Percentiles rank a stretch among this genome's conserved stretches.
These are phyloP conservation scores for Liolophura sinensis DNA, from an alignment of 1,140 invertebrate species.

Conservation along the genomic window DNA sequence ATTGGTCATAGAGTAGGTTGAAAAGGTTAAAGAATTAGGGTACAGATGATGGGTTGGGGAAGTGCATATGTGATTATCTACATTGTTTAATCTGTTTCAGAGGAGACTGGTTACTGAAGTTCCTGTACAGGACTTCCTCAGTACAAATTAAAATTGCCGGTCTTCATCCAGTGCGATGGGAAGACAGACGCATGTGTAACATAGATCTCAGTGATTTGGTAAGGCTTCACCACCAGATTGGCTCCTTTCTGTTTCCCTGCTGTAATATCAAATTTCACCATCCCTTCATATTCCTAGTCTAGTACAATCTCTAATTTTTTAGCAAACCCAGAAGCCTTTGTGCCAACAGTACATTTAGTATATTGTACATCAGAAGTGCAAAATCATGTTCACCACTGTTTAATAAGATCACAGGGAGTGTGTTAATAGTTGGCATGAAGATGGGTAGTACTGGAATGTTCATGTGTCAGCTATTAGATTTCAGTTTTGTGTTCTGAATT, in stretches of 20 bases:
- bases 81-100: conserved; percentile 45
- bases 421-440: background rate
- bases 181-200: conserved; percentile 65
- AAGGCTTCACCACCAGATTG: conserved; percentile 24
- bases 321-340: too few species aligned
- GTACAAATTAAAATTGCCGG: conserved; percentile 67
- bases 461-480: background rate
- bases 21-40: too few species aligned
- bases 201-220: conserved; percentile 68
- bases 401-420: background rate
- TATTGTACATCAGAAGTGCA: background rate
- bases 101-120: conserved; percentile 72
- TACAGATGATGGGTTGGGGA: background rate
- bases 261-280: too few species aligned
- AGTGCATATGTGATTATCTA: background rate
- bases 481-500: background rate
- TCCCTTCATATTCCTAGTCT: too few species aligned
- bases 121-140: conserved; percentile 70
- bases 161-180: conserved; percentile 64
- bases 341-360: too few species aligned
- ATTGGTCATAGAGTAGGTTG: too few species aligned
- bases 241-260: background rate
- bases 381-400: background rate
- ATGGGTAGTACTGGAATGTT: too few species aligned
- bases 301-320: too few species aligned